Base-by-base conservation (phyloP, 2,113 vertebrate genomes). In the Indicator maculatus region DNA sequence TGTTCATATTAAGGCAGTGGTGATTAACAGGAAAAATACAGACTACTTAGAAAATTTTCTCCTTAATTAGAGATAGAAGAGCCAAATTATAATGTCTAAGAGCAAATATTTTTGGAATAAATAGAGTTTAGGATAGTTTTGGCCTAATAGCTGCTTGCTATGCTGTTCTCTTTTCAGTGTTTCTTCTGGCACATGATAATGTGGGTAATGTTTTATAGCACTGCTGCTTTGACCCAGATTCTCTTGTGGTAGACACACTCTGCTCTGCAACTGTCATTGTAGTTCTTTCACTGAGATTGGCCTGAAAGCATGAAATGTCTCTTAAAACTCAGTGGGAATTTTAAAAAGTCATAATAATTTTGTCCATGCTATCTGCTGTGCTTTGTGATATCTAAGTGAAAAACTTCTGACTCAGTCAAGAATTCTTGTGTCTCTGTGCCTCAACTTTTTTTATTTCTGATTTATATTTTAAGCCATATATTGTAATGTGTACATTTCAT, bases 21-120 rank as follows among this genome's bases (percentile, higher is more conserved):
- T 81, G 63, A 87, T 93, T 79, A 87, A 47, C 7, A 36, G 47
- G 28, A 74, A 65, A 75, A 69, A 81, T 59, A 9, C 9, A 66
- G 38, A 41, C 56, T 66, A 6, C 44, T 70, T 70, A 45, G 19
- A 47, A 75, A 87, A 79, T 59, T 69, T 2, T 82, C 3, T n/a
- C 38, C 61, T 59, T 89, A 87, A 91, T 36, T 91, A 41, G 50
- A 63, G 24, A 45, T 45, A 64, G 82, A 61, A 33, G 52, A 95
- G 59, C 70, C 66, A 60, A 89, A 96, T 73, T 50, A 28, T 81
- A 82, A 56, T 61, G 30, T 93, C 63, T 55, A 84, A 91, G 74
- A 82, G 78, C 86, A 87, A 89, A 56, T 91, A 60, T 87, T 89
- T 84, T 91, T 87, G 6, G 53, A 89, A 56, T 85, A 91, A 83